These are phyloP conservation scores for Microcebus lehilahytsara DNA, from an alignment of 2,113 vertebrate genomes.

Conservation along the genomic window DNA sequence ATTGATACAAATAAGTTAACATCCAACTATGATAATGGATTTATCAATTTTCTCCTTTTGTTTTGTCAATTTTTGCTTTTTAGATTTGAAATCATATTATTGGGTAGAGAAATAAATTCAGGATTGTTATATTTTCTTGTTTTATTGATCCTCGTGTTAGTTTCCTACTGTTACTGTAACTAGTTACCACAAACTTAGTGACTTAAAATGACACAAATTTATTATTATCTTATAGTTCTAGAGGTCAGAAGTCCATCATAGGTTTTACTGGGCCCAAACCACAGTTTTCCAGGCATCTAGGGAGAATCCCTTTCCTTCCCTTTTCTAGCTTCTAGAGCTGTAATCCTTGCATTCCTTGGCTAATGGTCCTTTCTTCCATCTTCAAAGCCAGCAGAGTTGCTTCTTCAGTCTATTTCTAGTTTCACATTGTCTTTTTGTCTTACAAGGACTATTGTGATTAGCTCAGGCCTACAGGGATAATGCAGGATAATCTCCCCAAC, in stretches of 20 bases:
- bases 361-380: background rate
- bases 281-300: background rate
- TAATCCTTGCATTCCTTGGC: background rate
- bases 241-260: background rate
- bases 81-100: background rate
- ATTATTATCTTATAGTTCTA: background rate
- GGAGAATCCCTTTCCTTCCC: background rate
- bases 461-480: background rate
- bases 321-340: background rate
- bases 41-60: background rate
- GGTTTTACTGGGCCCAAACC: background rate
- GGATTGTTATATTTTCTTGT: background rate
- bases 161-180: background rate
- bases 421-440: background rate
- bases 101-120: background rate
- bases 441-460: background rate
- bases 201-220: background rate
- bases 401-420: background rate
- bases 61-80: slow-evolving; percentile 11
- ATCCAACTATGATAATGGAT: background rate
- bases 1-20: background rate
- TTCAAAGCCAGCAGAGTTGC: background rate
- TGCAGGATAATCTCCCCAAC: background rate
- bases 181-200: background rate
- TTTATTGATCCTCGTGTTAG: background rate